Conservation (phyloP, 2,113 vertebrate genomes). For the Nipponia nippon region DNA sequence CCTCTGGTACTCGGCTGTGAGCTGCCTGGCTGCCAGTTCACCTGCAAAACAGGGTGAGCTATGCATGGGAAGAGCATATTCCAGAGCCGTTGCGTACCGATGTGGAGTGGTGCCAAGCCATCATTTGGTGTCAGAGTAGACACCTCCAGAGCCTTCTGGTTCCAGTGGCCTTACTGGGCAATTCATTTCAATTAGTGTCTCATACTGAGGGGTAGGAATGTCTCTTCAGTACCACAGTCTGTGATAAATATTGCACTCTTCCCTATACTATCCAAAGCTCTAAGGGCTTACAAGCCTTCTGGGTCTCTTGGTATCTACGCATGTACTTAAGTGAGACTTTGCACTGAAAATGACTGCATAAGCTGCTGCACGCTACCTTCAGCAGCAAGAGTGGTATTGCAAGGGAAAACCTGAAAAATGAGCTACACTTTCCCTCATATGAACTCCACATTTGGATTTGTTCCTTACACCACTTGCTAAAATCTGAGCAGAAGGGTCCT, state of each 20-base stretch:
- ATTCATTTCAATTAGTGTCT: not conserved
- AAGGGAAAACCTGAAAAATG: not conserved
- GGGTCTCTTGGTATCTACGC: not conserved
- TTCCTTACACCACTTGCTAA: not conserved
- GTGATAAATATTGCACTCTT: not conserved
- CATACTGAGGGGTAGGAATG: not conserved
- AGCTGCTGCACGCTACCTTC: rapidly evolving
- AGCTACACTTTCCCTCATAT: not conserved
- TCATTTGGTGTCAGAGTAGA: not conserved
- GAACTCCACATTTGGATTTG: not conserved
- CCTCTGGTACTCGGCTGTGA: rapidly evolving
- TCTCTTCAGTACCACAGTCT: not conserved
- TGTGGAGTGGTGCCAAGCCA: not conserved
- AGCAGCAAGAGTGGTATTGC: not conserved
- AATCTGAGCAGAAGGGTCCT: not conserved
- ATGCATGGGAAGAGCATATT: not conserved
- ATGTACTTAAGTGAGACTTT: not conserved
- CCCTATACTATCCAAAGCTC: not conserved
- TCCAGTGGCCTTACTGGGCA: not conserved
- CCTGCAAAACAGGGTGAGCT: not conserved
- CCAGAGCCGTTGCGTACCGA: not conserved
- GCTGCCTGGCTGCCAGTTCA: not conserved
- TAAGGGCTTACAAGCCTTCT: no score
- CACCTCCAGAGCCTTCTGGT: not conserved
- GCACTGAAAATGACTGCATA: not conserved